phyloP scores from a whole-genome alignment of 2,797 vertebrate genomes.

The Rhinophrynus dorsalis region DNA sequence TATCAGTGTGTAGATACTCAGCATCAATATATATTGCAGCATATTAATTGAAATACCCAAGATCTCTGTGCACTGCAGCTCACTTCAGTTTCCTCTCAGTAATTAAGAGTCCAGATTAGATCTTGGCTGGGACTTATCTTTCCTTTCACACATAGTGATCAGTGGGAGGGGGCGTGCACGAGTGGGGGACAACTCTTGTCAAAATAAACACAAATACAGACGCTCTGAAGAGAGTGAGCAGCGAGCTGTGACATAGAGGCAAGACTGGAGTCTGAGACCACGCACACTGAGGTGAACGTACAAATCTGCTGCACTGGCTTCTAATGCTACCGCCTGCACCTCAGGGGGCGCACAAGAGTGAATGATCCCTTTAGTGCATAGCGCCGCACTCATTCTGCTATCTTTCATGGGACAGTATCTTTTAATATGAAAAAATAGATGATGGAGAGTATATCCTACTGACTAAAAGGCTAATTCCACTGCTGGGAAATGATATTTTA shows the following conservation, averaged over 20 bases:
- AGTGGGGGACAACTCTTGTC: conserved; percentile 43
- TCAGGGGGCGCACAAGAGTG: no score
- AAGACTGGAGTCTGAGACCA: conserved; percentile 3
- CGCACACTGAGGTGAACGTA: no score
- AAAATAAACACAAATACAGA: conserved; percentile 51
- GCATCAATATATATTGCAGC: background rate
- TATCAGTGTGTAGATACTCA: background rate
- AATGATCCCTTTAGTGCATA: no score
- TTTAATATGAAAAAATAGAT: no score
- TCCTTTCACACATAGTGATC: conserved; percentile 48
- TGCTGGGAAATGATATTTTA: no score
- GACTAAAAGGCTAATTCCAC: no score
- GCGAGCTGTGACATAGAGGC: conserved; percentile 19
- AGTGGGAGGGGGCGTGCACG: conserved; percentile 45
- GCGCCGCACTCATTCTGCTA: no score
- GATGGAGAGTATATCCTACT: no score
- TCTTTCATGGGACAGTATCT: no score
- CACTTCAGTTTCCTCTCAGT: conserved; percentile 20
- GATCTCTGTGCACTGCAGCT: conserved; percentile 6
- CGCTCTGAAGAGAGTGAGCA: conserved; percentile 34
- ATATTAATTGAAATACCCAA: conserved; percentile 1
- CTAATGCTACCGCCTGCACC: no score
- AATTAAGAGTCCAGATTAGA: conserved; percentile 49
- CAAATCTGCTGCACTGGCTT: no score
- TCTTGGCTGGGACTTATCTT: conserved; percentile 46